These are phyloP conservation scores for Aphelinus certus DNA, from an alignment of 1,140 invertebrate species.

Conservation along the genomic window DNA sequence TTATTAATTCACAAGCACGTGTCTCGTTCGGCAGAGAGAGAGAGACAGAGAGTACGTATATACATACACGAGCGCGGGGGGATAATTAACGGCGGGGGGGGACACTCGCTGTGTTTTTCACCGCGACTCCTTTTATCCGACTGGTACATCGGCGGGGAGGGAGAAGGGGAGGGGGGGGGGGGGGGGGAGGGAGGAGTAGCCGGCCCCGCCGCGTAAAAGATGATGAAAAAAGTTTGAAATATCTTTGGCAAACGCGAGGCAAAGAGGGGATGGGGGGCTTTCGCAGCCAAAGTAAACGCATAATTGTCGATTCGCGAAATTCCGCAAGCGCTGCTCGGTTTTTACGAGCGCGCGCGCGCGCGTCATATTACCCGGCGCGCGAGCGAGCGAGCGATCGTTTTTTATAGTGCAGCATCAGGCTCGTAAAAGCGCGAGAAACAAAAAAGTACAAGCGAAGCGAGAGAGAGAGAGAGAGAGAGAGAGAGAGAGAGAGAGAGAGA, in stretches of 20 bases:
- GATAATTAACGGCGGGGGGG: too few relatives aligned
- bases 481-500: not conserved
- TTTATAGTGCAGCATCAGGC: constrained; percentile 21
- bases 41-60: not conserved
- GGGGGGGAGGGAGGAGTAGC: too few relatives aligned
- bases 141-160: too few relatives aligned
- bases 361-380: constrained; percentile 36
- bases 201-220: not conserved
- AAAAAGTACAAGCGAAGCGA: constrained; percentile 3
- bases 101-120: too few relatives aligned
- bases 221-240: constrained; percentile 24
- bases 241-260: constrained; percentile 6
- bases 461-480: not conserved
- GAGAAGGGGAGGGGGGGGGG: too few relatives aligned
- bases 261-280: not conserved
- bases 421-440: constrained; percentile 5
- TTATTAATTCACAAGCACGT: constrained; percentile 2
- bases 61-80: too few relatives aligned
- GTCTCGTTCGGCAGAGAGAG: not conserved
- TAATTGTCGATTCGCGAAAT: constrained; percentile 22
- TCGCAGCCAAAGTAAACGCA: constrained; percentile 13
- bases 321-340: not conserved
- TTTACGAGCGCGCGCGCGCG: constrained; percentile 24
- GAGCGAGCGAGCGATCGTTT: constrained; percentile 34
- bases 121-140: too few relatives aligned